These are phyloP conservation scores for Rhabdornis inornatus DNA, from an alignment of 2,113 vertebrate genomes.

Conservation along the genomic window DNA sequence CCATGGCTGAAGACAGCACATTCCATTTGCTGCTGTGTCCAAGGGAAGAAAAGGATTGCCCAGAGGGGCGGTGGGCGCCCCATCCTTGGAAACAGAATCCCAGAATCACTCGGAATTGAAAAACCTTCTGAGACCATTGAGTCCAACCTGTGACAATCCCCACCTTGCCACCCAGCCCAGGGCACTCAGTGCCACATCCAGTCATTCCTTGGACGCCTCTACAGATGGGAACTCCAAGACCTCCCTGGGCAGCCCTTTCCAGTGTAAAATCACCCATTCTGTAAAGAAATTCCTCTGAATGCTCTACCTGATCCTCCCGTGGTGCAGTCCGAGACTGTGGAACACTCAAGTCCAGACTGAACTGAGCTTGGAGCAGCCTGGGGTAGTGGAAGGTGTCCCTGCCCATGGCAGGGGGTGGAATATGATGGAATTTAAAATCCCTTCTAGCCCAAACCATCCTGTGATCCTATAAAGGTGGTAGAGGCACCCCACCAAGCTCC, in stretches of 20 bases:
- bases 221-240: neutral
- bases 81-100: neutral
- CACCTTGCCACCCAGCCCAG: neutral
- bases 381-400: rapidly evolving
- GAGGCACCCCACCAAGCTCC: no score
- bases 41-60: neutral
- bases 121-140: rapidly evolving
- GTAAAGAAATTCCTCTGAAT: neutral
- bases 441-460: neutral
- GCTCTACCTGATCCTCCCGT: no score
- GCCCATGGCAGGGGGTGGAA: no score
- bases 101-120: neutral
- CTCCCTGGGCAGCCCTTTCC: neutral
- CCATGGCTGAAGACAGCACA: rapidly evolving
- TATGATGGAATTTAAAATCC: rapidly evolving
- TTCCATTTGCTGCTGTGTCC: rapidly evolving
- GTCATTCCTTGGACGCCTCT: rapidly evolving
- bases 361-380: rapidly evolving
- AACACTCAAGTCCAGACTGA: rapidly evolving
- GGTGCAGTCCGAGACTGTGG: neutral
- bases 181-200: neutral
- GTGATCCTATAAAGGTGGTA: rapidly evolving
- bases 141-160: rapidly evolving
- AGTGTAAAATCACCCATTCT: neutral
- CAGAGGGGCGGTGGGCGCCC: rapidly evolving